Evolutionary conservation across 2,797 vertebrate species (phyloP), one percentile per base, ranked within the genome.

Genomic region (Lagocephalus sceleratus): DNA sequence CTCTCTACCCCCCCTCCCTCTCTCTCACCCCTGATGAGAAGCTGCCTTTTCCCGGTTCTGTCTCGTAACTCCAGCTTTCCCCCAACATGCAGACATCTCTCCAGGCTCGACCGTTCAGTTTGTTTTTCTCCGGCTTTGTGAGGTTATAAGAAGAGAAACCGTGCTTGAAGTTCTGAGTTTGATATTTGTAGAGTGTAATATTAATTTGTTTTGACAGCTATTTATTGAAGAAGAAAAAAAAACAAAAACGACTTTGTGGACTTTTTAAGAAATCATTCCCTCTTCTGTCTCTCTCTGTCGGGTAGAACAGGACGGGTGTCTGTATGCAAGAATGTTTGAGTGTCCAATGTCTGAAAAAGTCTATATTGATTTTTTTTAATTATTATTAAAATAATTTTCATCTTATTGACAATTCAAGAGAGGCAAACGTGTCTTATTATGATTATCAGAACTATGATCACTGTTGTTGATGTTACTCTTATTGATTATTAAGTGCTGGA

Each of bases 401-500:
- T 83, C 75, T 85, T 76, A 79, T 81, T 81, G 81, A 88, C 47
- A 54, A 80, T 79, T 80, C 51, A 66, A 86, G 77, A 65, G 78
- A 84, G 78, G 78, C 62, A 5, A 3, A 69, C 79, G 78, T 88
- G 78, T 88, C 71, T 83, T 83, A 82, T 84, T 85, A 87, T 88
- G 68, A 87, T 83, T 85, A 85, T 85, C 78, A 80, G 73, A 88
- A 84, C 73, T 83, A 82, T 86, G 79, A 84, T 90, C 87, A 82
- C 69, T 86, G 75, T 86, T 83, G 84, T 86, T 85, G 79, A 79
- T 89, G 78, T 86, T 81, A 55, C 61, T 82, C 79, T 83, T 83
- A 82, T 84, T 85, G 80, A 79, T 82, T 87, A 83, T 75, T 80
- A 83, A 78, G 88, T 85, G 78, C 84, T 88, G 87, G 87, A 84